Evolutionary conservation across 2,797 vertebrate species (phyloP), one percentile per base, ranked within the genome.

Genomic region (Pseudomugil tenellus): DNA sequence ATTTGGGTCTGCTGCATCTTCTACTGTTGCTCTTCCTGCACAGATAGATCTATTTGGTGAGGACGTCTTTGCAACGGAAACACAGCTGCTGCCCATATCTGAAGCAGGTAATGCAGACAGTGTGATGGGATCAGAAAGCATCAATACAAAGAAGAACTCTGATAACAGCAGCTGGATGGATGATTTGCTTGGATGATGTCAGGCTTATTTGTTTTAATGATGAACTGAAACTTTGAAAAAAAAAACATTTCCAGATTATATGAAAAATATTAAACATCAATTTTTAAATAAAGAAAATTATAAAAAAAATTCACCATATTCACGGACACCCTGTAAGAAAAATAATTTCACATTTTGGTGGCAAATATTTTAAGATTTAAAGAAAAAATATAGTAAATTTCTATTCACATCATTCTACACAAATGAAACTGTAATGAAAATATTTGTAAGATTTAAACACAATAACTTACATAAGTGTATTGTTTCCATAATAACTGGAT

Each of bases 81-180:
- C 68, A 70, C 74, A 72, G 10, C 13, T 74, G 34, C 34, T 76
- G 52, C 25, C 82, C 17, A 23, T 62, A 25, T 65, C 81, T 26
- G 67, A 77, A 39, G 21, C 75, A 37, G 76, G 58, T 21, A 49
- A 46, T 53, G 54, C 39, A 16, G 54, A 84, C 17, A 69, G 11
- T 63, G 19, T 81, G 56, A 56, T 65, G 25, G 67, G 63, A 61
- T 74, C 84, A 51, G 69, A 74, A 37, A 70, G 73, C 43, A 76
- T 14, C 23, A 79, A 41, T 16, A 57, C 70, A 11, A 67, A 67
- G 58, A 76, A 84, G 67, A 57, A 52, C 70, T 67, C 75, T 41
- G 74, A 78, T 52, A 81, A 77, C 55, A 91, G 57, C 14, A 91
- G 84, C 80, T 94, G 92, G 94, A 91, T 94, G 85, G 90, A 93